Conservation (phyloP, 2,113 vertebrate species). For the Callaeas wilsoni region DNA sequence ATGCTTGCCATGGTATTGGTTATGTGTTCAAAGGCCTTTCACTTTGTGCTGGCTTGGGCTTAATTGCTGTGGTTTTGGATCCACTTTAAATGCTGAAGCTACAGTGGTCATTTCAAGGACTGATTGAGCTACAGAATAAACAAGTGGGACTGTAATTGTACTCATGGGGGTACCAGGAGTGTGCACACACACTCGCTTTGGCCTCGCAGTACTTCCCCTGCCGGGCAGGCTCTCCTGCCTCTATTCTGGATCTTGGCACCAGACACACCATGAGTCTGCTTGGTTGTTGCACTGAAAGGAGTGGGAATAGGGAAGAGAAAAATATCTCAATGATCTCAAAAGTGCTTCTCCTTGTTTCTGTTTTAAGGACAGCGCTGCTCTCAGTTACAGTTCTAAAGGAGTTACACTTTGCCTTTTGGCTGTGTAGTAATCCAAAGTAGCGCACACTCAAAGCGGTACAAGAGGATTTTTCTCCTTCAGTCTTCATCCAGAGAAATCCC, state of each 20-base stretch:
- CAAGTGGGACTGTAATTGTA: not conserved
- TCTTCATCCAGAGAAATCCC: not conserved
- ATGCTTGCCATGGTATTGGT: not conserved
- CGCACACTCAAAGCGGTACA: not conserved
- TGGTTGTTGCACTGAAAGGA: not conserved
- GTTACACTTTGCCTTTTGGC: not conserved
- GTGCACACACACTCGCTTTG: not conserved
- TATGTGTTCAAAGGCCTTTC: not conserved
- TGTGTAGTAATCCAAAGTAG: not conserved
- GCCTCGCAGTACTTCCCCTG: fast-evolving
- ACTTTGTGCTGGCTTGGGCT: not conserved
- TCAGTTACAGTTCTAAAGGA: not conserved
- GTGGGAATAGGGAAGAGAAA: not conserved
- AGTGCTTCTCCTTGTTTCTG: not conserved
- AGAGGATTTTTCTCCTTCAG: not conserved
- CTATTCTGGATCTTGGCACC: not conserved
- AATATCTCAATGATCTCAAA: not conserved
- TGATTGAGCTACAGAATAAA: not conserved
- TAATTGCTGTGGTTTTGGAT: not conserved
- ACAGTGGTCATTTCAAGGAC: not conserved
- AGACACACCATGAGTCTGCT: not conserved
- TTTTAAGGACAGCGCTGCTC: not conserved
- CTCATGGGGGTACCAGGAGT: not conserved
- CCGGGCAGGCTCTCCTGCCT: not conserved
- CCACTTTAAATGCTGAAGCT: not conserved